Conservation (phyloP, 2,113 vertebrate genomes). For the Haemorhous mexicanus region DNA sequence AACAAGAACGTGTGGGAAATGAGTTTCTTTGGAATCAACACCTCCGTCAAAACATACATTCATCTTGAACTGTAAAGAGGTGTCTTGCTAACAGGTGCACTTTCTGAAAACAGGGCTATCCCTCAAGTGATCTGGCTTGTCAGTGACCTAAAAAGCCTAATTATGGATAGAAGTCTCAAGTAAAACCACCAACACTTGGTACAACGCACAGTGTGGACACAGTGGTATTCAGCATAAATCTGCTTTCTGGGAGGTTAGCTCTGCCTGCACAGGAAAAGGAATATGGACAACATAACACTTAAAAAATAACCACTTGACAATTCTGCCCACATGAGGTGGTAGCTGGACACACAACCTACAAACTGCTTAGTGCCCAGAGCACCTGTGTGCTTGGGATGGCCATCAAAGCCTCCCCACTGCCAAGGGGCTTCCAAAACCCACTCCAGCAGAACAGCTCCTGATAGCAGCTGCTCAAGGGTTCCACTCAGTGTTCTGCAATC, state of each 20-base stretch:
- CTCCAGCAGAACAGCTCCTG: neutral
- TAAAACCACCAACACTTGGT: neutral
- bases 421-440: neutral
- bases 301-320: neutral
- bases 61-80: neutral
- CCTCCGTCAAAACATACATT: neutral
- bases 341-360: neutral
- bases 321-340: neutral
- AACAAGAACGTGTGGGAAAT: neutral
- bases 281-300: accelerated
- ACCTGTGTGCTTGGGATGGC: neutral
- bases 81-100: neutral
- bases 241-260: neutral
- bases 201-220: accelerated
- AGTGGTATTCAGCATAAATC: neutral
- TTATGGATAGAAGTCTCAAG: neutral
- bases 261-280: neutral
- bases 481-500: accelerated
- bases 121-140: neutral
- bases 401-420: neutral
- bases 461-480: neutral
- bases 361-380: neutral
- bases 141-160: neutral
- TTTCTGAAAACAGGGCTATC: neutral
- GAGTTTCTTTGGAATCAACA: neutral